Evolutionary conservation across 2,797 vertebrate genomes (phyloP), one percentile per base, ranked within the genome.

Genomic region (Acanthornis magna): DNA sequence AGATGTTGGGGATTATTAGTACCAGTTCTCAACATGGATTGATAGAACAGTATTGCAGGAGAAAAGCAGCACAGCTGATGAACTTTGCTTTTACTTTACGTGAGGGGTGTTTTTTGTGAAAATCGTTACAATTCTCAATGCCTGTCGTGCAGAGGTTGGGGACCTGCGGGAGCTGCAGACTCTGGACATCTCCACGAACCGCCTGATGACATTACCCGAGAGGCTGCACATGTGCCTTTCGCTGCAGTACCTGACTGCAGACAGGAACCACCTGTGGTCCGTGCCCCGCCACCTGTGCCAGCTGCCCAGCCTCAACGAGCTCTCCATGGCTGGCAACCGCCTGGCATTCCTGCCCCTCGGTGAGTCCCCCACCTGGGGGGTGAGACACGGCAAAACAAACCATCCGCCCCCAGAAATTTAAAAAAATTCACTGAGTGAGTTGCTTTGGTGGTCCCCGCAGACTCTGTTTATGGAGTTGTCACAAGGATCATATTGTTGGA

Each of bases 261-360:
- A 99, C 97, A 98, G 98, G 89, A 99, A 99, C 97, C 97, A 96
- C 75, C 98, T 99, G 61, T 98, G 98, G 95, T 98, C 97, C 29
- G 88, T 99, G 75, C 99, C 99, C 7, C 98, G 99, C 18, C 99
- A 99, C 86, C 98, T 99, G 83, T 99, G 99, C 97, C 98, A 98
- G 91, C 98, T 99, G 51, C 98, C 98, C 48, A 98, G 98, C 97
- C 99, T 99, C 98, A 99, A 98, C 25, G 99, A 99, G 98, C 98
- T 99, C 94, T 99, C 99, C 93, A 98, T 99, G 98, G 99, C 99
- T 14, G 98, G 99, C 54, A 99, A 99, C 98, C 97, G 98, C 70
- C 98, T 99, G 57, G 98, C 97, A 2, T 99, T 98, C 95, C 97
- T 99, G 85, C 99, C 99, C 4, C 98, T 99, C 2, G 99, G 99